phyloP scores from a whole-genome alignment of 2,797 vertebrate species.

The Xerus rutilus region DNA sequence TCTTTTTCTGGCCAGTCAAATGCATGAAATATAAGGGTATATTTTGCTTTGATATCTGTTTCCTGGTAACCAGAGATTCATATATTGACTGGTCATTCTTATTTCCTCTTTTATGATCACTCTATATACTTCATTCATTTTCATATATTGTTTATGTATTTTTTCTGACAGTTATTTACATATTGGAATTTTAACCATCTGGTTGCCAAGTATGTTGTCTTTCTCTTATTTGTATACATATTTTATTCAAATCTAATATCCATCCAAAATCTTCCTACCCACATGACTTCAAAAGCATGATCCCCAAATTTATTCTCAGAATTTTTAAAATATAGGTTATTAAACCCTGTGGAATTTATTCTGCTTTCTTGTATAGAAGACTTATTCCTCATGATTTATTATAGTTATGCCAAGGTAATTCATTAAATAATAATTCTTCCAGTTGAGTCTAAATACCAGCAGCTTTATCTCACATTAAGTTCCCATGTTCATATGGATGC shows the following conservation, averaged over 20 bases:
- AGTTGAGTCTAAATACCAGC: not conserved
- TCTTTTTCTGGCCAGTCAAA: not conserved
- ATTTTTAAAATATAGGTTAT: not conserved
- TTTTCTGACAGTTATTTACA: not conserved
- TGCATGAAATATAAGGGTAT: not conserved
- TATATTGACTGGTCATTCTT: not conserved
- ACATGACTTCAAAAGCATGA: not conserved
- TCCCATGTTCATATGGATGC: not conserved
- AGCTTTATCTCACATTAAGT: not conserved
- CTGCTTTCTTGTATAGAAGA: not conserved
- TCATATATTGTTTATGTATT: not conserved
- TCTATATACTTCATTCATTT: not conserved
- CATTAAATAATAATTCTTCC: slow-evolving; percentile 13
- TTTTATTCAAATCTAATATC: slow-evolving; percentile 26
- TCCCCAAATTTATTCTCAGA: slow-evolving; percentile 6
- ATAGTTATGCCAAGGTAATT: not conserved
- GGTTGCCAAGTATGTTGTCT: not conserved
- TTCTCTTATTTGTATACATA: not conserved
- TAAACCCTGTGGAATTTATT: not conserved
- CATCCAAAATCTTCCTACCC: not conserved
- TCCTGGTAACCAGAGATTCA: not conserved
- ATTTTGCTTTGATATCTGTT: not conserved
- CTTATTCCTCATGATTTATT: not conserved
- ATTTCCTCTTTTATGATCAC: not conserved
- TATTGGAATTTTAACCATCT: not conserved